Conservation (phyloP, 2,113 vertebrate genomes). For the Rhinichthys klamathensis region DNA sequence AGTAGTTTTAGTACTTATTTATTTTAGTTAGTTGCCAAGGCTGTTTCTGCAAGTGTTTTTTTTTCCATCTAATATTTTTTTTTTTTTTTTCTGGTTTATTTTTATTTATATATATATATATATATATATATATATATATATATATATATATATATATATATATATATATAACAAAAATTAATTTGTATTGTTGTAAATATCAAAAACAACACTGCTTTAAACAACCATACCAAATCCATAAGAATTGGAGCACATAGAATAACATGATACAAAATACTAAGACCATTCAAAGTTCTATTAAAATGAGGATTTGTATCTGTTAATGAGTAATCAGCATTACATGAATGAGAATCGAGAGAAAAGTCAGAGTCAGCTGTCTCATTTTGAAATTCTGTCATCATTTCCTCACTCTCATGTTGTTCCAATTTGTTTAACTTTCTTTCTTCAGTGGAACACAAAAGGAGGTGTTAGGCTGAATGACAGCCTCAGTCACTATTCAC, state of each 20-base stretch:
- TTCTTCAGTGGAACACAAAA: background rate
- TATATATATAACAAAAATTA: background rate
- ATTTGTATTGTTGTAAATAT: background rate
- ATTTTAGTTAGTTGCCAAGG: background rate
- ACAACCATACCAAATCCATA: background rate
- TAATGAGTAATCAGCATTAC: conserved; percentile 25
- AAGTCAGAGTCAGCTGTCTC: background rate
- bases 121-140: too few species aligned
- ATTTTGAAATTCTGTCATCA: background rate
- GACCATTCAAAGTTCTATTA: background rate
- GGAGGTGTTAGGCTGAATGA: conserved; percentile 11
- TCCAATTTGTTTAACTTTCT: background rate
- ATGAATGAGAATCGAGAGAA: background rate
- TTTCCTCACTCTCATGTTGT: background rate
- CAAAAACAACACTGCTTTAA: background rate
- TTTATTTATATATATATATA: too few species aligned
- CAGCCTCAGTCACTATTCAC: background rate
- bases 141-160: too few species aligned
- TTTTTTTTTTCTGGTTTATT: background rate
- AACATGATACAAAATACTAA: background rate
- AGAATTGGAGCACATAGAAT: background rate
- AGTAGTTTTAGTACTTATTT: background rate
- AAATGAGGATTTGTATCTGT: conserved; percentile 28
- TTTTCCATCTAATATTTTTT: background rate
- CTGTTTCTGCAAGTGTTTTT: background rate